Evolutionary conservation across 2,113 vertebrate species (phyloP).

Genomic region (Mionectes macconnelli): DNA sequence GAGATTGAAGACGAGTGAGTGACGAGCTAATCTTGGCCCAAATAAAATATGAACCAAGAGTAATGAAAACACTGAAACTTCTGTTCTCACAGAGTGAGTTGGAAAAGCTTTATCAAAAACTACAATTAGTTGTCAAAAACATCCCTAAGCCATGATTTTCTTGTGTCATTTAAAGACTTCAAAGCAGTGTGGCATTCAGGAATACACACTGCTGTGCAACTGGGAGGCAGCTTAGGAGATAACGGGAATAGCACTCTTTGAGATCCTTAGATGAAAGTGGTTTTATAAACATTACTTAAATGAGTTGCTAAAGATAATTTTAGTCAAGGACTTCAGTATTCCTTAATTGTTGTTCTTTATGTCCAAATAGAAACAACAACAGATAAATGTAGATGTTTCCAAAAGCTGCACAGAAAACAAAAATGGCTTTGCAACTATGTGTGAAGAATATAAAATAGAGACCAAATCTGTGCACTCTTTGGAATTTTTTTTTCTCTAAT

Average conservation of each 20-base stretch:
- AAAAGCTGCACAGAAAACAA: not conserved
- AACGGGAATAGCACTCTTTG: not conserved
- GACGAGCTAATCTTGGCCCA: not conserved
- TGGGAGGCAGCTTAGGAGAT: slow-evolving; percentile 14
- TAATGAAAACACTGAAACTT: not conserved
- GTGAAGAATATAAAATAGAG: not conserved
- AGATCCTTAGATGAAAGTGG: not conserved
- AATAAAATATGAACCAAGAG: slow-evolving; percentile 46
- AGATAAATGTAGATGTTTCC: not conserved
- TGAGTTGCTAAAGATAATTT: slow-evolving; percentile 12
- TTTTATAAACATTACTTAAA: not conserved
- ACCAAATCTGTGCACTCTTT: not conserved
- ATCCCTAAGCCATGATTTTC: not conserved
- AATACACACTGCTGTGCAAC: not conserved
- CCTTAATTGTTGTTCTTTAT: not conserved
- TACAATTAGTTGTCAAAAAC: slow-evolving; percentile 32
- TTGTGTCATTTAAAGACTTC: slow-evolving; percentile 37
- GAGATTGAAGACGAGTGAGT: not conserved
- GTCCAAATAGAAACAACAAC: not conserved
- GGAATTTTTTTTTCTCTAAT: not conserved
- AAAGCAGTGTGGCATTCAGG: slow-evolving; percentile 9
- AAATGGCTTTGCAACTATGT: not conserved
- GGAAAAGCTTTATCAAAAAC: slow-evolving; percentile 23
- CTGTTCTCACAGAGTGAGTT: not conserved
- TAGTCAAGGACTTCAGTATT: not conserved